phyloP scores from a whole-genome alignment of 2,888 invertebrate species.

The Drosophila percnosoma region DNA sequence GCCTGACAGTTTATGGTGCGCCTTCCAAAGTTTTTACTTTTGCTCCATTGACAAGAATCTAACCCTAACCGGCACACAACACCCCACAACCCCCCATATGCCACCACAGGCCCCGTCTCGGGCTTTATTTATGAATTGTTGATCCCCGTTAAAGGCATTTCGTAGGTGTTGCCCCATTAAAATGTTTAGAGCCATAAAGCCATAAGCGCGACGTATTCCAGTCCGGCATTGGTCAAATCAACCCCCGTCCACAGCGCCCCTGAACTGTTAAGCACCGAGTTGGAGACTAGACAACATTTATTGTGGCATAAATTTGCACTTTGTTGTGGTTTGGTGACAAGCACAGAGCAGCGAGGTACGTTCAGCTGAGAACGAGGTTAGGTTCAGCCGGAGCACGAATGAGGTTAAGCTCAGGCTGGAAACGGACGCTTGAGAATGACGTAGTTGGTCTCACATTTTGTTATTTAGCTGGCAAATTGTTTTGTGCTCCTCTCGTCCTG shows the following conservation, averaged over 20 bases:
- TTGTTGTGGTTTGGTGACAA: constrained; percentile 69
- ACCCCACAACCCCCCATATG: background rate
- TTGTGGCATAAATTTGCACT: constrained; percentile 78
- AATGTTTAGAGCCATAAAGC: constrained; percentile 19
- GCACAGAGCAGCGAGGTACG: constrained; percentile 17
- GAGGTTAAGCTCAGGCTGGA: constrained; percentile 13
- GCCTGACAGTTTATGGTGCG: constrained; percentile 75
- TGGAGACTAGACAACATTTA: constrained; percentile 54
- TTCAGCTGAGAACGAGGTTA: constrained; percentile 37
- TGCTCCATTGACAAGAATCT: constrained; percentile 35
- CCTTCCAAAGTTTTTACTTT: constrained; percentile 48
- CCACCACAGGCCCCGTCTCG: background rate
- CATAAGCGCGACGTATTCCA: constrained; percentile 30
- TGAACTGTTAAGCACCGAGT: constrained; percentile 2
- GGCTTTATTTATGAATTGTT: constrained; percentile 32
- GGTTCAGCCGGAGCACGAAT: constrained; percentile 26
- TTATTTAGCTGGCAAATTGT: constrained; percentile 74
- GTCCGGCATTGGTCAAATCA: constrained; percentile 38
- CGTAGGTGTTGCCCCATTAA: constrained; percentile 32
- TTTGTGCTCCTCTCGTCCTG: constrained; percentile 59
- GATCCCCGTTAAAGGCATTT: constrained; percentile 9
- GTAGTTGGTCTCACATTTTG: constrained; percentile 53
- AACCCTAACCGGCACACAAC: constrained; percentile 7
- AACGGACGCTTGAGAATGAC: constrained; percentile 27
- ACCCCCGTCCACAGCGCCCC: background rate